A percentile compares a stretch with the other conserved stretches of the same genome.
Evolutionary conservation across 2,113 vertebrate species (phyloP).

Genomic region (Heloderma charlesbogerti): DNA sequence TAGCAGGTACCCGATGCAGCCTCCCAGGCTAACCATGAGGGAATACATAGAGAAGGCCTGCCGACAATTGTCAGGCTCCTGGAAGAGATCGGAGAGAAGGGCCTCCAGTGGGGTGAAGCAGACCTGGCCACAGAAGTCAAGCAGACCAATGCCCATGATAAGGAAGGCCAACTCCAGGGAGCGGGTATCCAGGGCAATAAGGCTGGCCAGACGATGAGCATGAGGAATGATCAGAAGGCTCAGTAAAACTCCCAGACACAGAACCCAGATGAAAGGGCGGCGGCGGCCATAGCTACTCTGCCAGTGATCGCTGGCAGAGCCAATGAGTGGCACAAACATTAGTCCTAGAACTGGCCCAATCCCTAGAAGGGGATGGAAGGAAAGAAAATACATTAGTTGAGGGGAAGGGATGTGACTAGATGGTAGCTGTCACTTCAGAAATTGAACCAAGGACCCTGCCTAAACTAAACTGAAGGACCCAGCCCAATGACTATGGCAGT

Average conservation of each 20-base stretch:
- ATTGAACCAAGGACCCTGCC: background rate
- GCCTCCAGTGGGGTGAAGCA: conserved; percentile 90
- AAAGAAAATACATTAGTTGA: accelerated
- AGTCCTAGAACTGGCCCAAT: conserved; percentile 87
- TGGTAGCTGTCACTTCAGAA: background rate
- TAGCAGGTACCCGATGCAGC: conserved; percentile 88
- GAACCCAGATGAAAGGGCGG: conserved; percentile 87
- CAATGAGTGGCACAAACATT: conserved; percentile 83
- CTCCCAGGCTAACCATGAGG: conserved; percentile 89
- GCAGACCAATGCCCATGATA: conserved; percentile 80
- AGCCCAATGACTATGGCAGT: no score
- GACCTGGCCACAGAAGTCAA: conserved; percentile 90
- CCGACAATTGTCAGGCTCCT: conserved; percentile 82
- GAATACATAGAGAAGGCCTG: conserved; percentile 87
- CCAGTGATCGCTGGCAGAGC: conserved; percentile 86
- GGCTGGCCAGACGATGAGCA: conserved; percentile 74
- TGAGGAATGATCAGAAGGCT: conserved; percentile 86
- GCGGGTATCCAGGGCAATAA: conserved; percentile 67
- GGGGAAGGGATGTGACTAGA: background rate
- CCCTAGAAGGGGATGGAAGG: conserved; percentile 66
- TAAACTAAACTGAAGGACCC: no score
- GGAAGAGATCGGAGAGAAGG: conserved; percentile 87
- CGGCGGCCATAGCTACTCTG: conserved; percentile 85
- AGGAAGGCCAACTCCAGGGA: conserved; percentile 82
- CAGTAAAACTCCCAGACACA: conserved; percentile 85